Base-by-base conservation (phyloP, 1,140 invertebrate genomes). In the Drosophila lini region DNA sequence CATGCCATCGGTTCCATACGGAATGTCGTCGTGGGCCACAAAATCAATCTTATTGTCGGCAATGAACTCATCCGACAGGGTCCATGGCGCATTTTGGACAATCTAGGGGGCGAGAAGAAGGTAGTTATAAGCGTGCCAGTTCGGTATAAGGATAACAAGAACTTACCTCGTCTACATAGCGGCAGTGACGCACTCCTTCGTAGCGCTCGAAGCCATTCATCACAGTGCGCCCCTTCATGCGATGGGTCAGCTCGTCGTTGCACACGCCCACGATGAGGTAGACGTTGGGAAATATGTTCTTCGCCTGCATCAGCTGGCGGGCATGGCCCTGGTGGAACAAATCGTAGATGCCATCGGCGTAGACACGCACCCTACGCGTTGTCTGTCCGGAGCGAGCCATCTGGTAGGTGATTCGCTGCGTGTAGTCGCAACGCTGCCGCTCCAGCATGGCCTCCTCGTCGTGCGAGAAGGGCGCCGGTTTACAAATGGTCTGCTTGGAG, bases 231-330 rank as follows among this genome's bases (percentile, higher is more conserved):
- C 99, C 99, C 93, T 99, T 99, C 92, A 96, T 96, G 74, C 94
- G 95, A 92, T 98, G 97, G 61, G 98, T 99, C 40, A 98, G 93
- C 16, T 95, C 94, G 93, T 99, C 98, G 90, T 95, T 98, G 93
- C 97, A 98, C 48, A 99, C 98, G 94, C 99, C 99, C 82, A 99
- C 98, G 82, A 99, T 99, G 10, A 99, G 95, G 93, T 99, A 99
- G 31, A 99, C 97, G 93, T 99, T 98, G 55, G 98, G 98, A 92
- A 99, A 99, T 40, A 98, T 94, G 92, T 97, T 98, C 93, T 99
- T 99, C 16, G 98, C 98, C 94, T 99, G 99, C 95, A 98, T 97
- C 36, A 99, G 93, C 92, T 99, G 99, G 55, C 98, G 94, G 28
- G 99, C 98, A 93, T 99, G 99, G 1, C 99, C 99, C 93, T 99